Base-by-base conservation (phyloP, 2,797 vertebrate genomes). In the Neopelma chrysocephalum region DNA sequence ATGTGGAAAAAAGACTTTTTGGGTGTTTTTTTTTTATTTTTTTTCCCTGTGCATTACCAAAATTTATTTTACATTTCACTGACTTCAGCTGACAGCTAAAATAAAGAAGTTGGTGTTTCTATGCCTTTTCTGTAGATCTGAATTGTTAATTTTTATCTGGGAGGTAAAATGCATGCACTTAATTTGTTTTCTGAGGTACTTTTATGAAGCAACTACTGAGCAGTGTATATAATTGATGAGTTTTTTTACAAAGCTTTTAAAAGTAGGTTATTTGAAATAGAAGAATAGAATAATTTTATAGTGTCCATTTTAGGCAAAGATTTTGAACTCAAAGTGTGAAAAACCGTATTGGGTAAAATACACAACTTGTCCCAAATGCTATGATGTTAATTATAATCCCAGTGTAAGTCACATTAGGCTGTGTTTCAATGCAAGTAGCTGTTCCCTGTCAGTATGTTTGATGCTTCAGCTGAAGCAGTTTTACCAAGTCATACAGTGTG, bases 391-490 rank as follows among this genome's bases (percentile, higher is more conserved):
- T 85, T 93, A 91, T 84, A 96, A 87, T 88, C 45, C 71, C 70
- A 50, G 36, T 94, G 72, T 19, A 95, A 95, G 80, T 92, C 76
- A 81, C 54, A 80, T 50, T 88, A 89, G 48, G 32, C 56, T 92
- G 47, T 83, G 83, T 96, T 86, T 97, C 82, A 90, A 19, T 94
- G 69, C 42, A 82, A 88, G 57, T 87, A 76, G 26, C 69, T 90
- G 34, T 89, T 97, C 60, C 54, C 56, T 89, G 76, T 93, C 92
- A 93, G 90, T 93, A 62, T 93, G 82, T 94, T 82, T 94, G 90
- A 94, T 92, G 72, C 85, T 96, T 96, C 88, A 96, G 54, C 80
- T 93, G 72, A 96, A 94, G 82, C 72, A 91, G 81, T 81, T 97
- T 96, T 96, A 94, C 68, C 76, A 92, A 97, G 80, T 92, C 81